Base-by-base conservation (phyloP, 2,113 vertebrate genomes). In the Dipodomys stephensi region DNA sequence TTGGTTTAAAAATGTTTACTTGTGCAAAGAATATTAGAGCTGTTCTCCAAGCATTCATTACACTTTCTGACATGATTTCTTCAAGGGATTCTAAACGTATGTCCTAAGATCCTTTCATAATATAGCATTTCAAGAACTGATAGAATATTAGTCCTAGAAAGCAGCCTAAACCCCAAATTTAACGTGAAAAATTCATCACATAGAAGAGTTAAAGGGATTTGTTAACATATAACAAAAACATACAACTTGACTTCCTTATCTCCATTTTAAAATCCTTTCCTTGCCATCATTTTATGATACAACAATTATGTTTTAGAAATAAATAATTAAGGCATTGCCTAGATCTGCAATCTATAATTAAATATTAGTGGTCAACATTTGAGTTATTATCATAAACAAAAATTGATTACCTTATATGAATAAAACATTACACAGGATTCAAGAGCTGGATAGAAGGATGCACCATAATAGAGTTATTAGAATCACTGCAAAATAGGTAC, bases 51-150 rank as follows among this genome's bases (percentile, higher is more conserved):
- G 79, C 71, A 2, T 28, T 92, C n/a, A 57, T 76, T 44, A 32
- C 30, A 90, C 0, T 27, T 80, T 89, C 49, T 62, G n/a, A 86
- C 73, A 81, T 39, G 16, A 96, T 89, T 83, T 87, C 10, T 39
- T 94, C 30, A 74, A 78, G 30, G 69, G 11, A 76, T 72, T 91
- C 71, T 94, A 23, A 35, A 84, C 32, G 60, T 46, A 65, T 49
- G 19, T 80, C 10, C n/a, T 67, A 4, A 4, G 2, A 2, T 72
- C 23, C 7, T 74, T 88, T 93, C 46, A 73, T 62, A 76, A 76
- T 64, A 32, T 49, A 7, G 1, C 46, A 68, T 85, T 93, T 78
- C 64, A 88, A 57, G 85, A 64, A 73, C 3, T 73, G 23, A 23
- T 7, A 64, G 46, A 84, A 15, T 65, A 74, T 60, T 23, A 88